Conservation (phyloP, 2,888 invertebrate species). For the Watsonalla cultraria region DNA sequence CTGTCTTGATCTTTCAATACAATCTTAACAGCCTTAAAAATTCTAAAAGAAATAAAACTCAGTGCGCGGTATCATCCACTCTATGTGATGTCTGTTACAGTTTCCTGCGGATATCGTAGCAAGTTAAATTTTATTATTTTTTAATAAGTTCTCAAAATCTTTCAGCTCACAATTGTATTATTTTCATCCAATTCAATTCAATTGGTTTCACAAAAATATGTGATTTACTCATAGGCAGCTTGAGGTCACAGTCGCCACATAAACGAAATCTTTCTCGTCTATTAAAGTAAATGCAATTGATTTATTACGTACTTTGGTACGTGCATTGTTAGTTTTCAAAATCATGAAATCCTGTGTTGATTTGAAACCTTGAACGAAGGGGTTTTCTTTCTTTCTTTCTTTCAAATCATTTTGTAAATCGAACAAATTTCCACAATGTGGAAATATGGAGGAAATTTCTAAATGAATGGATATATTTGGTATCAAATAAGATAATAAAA, state of each 20-base stretch:
- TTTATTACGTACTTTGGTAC: not conserved
- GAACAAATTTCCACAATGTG: too few relatives aligned
- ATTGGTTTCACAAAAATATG: not conserved
- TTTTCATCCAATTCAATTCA: not conserved
- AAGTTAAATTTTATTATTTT: not conserved
- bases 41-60: too few relatives aligned
- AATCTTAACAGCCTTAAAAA: too few relatives aligned
- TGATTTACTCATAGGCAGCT: not conserved
- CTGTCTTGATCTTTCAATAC: too few relatives aligned
- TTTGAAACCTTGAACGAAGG: too few relatives aligned
- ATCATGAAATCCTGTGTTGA: too few relatives aligned
- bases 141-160: not conserved
- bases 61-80: not conserved
- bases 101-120: slow-evolving; percentile 4
- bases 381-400: too few relatives aligned
- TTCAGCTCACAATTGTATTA: not conserved
- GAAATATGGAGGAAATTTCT: too few relatives aligned
- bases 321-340: too few relatives aligned
- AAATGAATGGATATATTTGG: too few relatives aligned
- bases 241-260: not conserved
- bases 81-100: slow-evolving; percentile 5
- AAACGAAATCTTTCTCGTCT: not conserved
- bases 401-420: too few relatives aligned
- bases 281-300: not conserved
- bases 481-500: too few relatives aligned